phyloP scores from a whole-genome alignment of 2,113 vertebrate species.

The Hippocampus guttulatus region DNA sequence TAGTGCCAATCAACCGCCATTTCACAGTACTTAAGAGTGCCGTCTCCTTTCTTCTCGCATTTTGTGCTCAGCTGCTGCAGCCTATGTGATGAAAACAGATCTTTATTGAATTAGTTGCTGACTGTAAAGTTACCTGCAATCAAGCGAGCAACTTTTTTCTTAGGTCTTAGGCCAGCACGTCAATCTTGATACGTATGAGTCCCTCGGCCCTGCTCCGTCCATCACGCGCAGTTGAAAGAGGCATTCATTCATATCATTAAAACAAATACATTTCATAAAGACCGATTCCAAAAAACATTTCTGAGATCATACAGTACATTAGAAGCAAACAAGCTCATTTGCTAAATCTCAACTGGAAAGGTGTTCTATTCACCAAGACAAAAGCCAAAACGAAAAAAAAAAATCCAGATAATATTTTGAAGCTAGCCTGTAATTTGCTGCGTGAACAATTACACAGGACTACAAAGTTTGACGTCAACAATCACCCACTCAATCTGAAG shows the following conservation, averaged over 20 bases:
- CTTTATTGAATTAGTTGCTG: slow-evolving; percentile 63
- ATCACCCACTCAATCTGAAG: slow-evolving; percentile 45
- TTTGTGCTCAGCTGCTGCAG: slow-evolving; percentile 31
- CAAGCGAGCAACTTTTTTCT: slow-evolving; percentile 29
- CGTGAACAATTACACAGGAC: slow-evolving; percentile 52
- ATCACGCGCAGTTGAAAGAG: slow-evolving; percentile 30
- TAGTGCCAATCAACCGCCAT: slow-evolving; percentile 39
- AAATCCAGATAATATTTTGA: slow-evolving; percentile 45
- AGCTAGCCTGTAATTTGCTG: slow-evolving; percentile 14
- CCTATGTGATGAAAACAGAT: slow-evolving; percentile 37
- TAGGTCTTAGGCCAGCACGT: slow-evolving; percentile 43
- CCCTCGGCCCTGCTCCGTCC: slow-evolving; percentile 26
- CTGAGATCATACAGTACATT: slow-evolving; percentile 22
- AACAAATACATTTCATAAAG: slow-evolving; percentile 32
- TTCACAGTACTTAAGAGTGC: slow-evolving; percentile 40
- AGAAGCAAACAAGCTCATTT: slow-evolving; percentile 35
- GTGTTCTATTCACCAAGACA: slow-evolving; percentile 36
- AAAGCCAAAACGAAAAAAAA: slow-evolving; percentile 30
- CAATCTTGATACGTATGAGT: slow-evolving; percentile 23
- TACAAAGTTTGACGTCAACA: slow-evolving; percentile 63
- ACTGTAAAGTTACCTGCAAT: slow-evolving; percentile 50
- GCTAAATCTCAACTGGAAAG: slow-evolving; percentile 40
- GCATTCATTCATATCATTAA: slow-evolving; percentile 23
- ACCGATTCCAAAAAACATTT: slow-evolving; percentile 28
- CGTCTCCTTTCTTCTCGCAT: slow-evolving; percentile 39